A percentile compares a stretch with the other conserved stretches of the same genome.
Evolutionary conservation across 1,140 invertebrate genomes (phyloP).

Genomic region (Daktulosphaira vitifoliae): DNA sequence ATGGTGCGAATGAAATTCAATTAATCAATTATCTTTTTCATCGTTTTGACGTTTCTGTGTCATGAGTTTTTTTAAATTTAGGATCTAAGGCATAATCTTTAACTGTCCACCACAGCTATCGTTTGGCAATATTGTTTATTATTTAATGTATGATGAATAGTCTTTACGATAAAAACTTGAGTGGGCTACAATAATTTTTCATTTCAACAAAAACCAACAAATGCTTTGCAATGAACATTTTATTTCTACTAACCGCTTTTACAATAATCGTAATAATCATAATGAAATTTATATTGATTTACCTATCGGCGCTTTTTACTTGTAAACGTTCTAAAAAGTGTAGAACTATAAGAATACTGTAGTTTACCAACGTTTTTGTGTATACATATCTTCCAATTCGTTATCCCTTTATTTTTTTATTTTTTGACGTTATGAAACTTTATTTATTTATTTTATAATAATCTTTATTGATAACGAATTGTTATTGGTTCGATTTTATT

Average conservation of each 20-base stretch:
- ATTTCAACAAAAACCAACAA: slow-evolving; percentile 21
- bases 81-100: slow-evolving; percentile 10
- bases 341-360: no score
- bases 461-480: no score
- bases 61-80: slow-evolving; percentile 13
- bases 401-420: no score
- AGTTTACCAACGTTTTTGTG: no score
- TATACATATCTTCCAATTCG: no score
- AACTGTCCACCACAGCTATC: background rate
- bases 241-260: background rate
- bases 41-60: slow-evolving; percentile 30
- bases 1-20: slow-evolving; percentile 23
- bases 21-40: slow-evolving; percentile 26
- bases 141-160: slow-evolving; percentile 16
- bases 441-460: no score
- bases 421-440: no score
- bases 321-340: no score
- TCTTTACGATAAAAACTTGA: slow-evolving; percentile 12
- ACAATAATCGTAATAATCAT: no score
- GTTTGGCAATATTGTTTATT: slow-evolving; percentile 1
- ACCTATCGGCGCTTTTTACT: no score
- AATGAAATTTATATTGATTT: no score
- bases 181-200: slow-evolving; percentile 9
- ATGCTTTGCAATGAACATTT: slow-evolving; percentile 1
- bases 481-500: no score